Evolutionary conservation across 2,888 invertebrate species (phyloP), one percentile per base, ranked within the genome.

Genomic region (Orthonychiurus folsomi): DNA sequence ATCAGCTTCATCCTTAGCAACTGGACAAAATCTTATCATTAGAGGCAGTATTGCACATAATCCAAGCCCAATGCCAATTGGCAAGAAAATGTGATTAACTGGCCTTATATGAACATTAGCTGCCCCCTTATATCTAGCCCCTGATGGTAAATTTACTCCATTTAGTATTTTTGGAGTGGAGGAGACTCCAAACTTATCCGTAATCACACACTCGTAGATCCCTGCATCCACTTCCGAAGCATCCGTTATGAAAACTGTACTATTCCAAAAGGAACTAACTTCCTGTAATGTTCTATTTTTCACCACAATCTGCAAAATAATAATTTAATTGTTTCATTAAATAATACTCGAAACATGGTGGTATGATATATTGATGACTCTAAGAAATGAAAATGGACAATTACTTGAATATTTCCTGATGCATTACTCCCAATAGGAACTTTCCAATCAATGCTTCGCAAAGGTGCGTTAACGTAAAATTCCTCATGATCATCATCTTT

Each of bases 121-220:
- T 12, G n/a, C 12, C 12, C 48, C 48, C 15, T 12, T n/a, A n/a
- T 48, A 48, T 12, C 48, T 12, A 48, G n/a, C n/a, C 48, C 48
- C 48, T 12, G 48, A 48, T n/a, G 12, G 12, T n/a, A 48, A 48
- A n/a, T 48, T 15, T 48, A 48, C 48, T 12, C n/a, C 48, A n/a
- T n/a, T 48, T 12, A n/a, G 12, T 48, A 48, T n/a, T 12, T 48
- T 48, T 48, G 48, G 48, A 48, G 48, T 48, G n/a, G 48, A 48
- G 48, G 48, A 48, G 15, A 48, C 48, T 48, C 15, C n/a, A n/a
- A 15, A 48, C 15, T 48, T n/a, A n/a, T 15, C 12, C n/a, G 48
- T 48, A 48, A 48, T 12, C 48, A 48, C 48, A 48, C 48, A 48
- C 48, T 48, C 48, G 48, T 48, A 48, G n/a, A 48, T 48, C n/a